Evolutionary conservation across 2,888 invertebrate genomes (phyloP).

Genomic region (Aleiodes testaceus): DNA sequence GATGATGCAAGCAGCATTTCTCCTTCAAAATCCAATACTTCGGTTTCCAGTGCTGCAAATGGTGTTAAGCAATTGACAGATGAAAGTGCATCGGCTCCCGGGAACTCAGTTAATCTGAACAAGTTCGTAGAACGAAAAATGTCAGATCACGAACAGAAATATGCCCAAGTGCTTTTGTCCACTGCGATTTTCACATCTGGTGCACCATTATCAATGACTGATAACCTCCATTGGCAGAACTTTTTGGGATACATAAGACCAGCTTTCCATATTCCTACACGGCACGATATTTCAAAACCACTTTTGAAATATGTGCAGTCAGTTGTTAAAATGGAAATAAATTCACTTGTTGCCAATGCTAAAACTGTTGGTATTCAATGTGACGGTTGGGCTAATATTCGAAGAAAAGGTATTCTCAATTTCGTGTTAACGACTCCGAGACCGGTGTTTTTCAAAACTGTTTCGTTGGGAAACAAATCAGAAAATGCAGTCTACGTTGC

Average conservation of each 20-base stretch:
- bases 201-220: conserved; percentile 7
- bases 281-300: neutral
- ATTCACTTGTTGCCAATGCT: neutral
- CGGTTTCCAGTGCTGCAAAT: no score
- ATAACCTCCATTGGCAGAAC: conserved; percentile 10
- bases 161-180: conserved; percentile 51
- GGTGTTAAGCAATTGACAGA: no score
- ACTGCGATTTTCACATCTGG: conserved; percentile 29
- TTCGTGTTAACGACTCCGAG: conserved; percentile 51
- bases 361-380: conserved; percentile 11
- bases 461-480: conserved; percentile 41
- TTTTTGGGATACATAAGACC: conserved; percentile 7
- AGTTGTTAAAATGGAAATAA: conserved; percentile 17
- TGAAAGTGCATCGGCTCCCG: no score
- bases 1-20: no score
- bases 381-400: conserved; percentile 48
- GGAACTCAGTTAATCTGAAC: no score
- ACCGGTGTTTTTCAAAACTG: conserved; percentile 49
- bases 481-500: conserved; percentile 49
- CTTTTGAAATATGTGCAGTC: neutral
- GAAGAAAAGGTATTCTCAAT: conserved; percentile 51
- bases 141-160: neutral
- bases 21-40: no score
- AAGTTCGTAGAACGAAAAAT: no score
- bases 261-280: conserved; percentile 20